Evolutionary conservation across 2,888 invertebrate species (phyloP).

Genomic region (Cephonodes hylas): DNA sequence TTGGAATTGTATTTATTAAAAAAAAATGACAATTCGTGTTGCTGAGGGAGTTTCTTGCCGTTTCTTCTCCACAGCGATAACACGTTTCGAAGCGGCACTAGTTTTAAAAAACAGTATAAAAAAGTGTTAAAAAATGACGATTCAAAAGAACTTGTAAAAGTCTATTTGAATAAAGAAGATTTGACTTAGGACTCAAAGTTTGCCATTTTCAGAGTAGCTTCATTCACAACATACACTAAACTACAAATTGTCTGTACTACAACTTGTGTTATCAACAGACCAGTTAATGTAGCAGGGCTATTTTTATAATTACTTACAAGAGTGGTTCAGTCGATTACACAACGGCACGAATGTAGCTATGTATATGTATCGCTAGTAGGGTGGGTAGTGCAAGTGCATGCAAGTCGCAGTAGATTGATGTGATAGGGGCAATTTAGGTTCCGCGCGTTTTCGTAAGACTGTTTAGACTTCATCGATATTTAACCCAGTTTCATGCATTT

Average conservation of each 20-base stretch:
- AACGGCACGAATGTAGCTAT: background rate
- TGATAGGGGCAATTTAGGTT: conserved; percentile 45
- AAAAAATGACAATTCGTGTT: too few species aligned
- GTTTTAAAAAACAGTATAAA: too few species aligned
- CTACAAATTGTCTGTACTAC: background rate
- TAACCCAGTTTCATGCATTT: conserved; percentile 76
- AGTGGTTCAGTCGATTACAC: background rate
- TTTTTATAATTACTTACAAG: background rate
- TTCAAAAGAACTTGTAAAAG: too few species aligned
- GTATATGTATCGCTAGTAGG: background rate
- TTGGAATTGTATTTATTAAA: too few species aligned
- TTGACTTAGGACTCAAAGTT: too few species aligned
- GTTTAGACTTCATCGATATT: conserved; percentile 69
- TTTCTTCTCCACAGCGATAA: too few species aligned
- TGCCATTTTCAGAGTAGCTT: background rate
- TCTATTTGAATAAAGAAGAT: too few species aligned
- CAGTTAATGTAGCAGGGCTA: too few species aligned
- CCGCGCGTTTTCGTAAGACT: conserved; percentile 45
- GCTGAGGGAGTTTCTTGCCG: too few species aligned
- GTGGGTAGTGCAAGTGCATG: conserved; percentile 4
- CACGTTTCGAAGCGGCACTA: too few species aligned
- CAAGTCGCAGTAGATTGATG: conserved; percentile 30
- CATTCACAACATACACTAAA: background rate
- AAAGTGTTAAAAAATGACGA: too few species aligned
- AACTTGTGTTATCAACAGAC: background rate